phyloP scores from a whole-genome alignment of 2,888 invertebrate genomes.

The Trachelus iudaicus region DNA sequence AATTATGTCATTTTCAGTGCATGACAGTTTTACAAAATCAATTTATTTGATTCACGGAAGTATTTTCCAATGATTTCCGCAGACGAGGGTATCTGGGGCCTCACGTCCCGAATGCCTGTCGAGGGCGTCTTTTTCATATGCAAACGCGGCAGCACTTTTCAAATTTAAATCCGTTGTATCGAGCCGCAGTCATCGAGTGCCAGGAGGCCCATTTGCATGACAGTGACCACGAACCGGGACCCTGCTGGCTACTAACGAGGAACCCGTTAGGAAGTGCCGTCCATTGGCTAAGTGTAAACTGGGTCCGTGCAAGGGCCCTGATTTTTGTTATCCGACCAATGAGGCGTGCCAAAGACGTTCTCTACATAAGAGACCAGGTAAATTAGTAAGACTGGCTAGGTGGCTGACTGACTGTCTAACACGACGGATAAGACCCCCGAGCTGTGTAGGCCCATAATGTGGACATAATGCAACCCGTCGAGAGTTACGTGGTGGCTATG shows the following conservation, averaged over 20 bases:
- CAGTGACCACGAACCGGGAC: conserved; percentile 29
- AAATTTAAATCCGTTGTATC: conserved; percentile 42
- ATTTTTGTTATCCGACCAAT: background rate
- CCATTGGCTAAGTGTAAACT: background rate
- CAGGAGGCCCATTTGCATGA: conserved; percentile 35
- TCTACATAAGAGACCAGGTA: background rate
- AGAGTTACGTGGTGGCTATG: conserved; percentile 39
- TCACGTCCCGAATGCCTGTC: background rate
- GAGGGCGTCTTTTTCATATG: conserved; percentile 35
- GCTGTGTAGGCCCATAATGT: conserved; percentile 51
- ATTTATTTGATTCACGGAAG: background rate
- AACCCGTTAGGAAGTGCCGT: background rate
- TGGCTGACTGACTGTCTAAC: background rate
- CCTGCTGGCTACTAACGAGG: background rate
- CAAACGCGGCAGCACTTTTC: conserved; percentile 42
- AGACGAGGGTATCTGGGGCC: background rate
- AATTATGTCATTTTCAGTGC: background rate
- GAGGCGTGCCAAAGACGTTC: background rate
- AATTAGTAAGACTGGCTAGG: background rate
- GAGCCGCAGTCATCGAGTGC: conserved; percentile 20
- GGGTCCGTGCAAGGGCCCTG: background rate
- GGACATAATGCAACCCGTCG: conserved; percentile 49
- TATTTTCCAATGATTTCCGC: background rate
- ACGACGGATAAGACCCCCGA: conserved; percentile 47
- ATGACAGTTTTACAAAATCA: background rate